Evolutionary conservation across 2,113 vertebrate species (phyloP).

Genomic region (Hippocampus abdominalis): DNA sequence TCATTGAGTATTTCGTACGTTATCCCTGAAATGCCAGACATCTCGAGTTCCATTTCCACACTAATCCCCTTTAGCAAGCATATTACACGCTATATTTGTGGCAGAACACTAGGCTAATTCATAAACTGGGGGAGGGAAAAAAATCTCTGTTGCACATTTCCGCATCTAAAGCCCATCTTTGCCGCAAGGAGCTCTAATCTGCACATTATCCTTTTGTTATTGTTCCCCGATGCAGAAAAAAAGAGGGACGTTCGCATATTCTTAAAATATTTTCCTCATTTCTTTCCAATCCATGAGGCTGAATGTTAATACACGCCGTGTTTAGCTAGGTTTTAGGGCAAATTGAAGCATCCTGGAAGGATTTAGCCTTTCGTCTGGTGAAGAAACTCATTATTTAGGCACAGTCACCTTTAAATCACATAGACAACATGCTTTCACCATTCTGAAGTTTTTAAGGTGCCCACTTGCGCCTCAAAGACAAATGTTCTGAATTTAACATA

Average conservation of each 20-base stretch:
- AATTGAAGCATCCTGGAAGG: conserved; percentile 26
- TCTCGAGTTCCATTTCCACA: conserved; percentile 62
- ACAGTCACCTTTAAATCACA: not conserved
- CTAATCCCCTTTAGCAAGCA: conserved; percentile 61
- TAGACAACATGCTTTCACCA: not conserved
- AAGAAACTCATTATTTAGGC: conserved; percentile 23
- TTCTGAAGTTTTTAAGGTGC: not conserved
- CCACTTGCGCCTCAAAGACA: not conserved
- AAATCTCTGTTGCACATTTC: conserved; percentile 62
- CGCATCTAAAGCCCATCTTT: conserved; percentile 65
- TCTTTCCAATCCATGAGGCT: conserved; percentile 55
- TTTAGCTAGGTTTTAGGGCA: conserved; percentile 41
- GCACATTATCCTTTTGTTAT: conserved; percentile 69
- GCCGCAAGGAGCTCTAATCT: conserved; percentile 60
- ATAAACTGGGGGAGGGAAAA: conserved; percentile 40
- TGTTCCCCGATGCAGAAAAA: conserved; percentile 56
- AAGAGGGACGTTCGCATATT: conserved; percentile 60
- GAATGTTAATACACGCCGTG: conserved; percentile 48
- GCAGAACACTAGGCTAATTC: conserved; percentile 67
- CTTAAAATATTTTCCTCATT: conserved; percentile 57
- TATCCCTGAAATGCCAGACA: conserved; percentile 55
- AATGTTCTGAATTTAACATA: not conserved
- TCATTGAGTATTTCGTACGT: conserved; percentile 41
- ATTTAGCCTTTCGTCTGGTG: conserved; percentile 8
- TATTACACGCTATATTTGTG: conserved; percentile 51